These are phyloP conservation scores for Amiota minor DNA, from an alignment of 2,888 invertebrate species.

Conservation along the genomic window DNA sequence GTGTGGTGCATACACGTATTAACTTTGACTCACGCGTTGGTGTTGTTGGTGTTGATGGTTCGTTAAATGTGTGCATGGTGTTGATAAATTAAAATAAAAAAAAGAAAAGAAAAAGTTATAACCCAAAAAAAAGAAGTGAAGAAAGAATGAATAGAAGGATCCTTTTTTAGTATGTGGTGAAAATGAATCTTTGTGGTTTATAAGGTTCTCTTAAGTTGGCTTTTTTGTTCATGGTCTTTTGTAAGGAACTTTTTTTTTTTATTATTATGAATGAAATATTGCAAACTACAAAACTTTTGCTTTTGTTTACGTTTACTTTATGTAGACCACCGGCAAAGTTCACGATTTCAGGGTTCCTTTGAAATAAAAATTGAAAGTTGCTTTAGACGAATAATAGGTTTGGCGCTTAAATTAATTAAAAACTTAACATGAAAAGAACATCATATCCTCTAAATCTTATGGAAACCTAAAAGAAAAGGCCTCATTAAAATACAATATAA, in stretches of 20 bases:
- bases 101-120: not conserved
- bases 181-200: slow-evolving; percentile 1
- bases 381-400: not conserved
- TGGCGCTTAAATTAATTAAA: not conserved
- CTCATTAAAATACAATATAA: too few relatives aligned
- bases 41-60: slow-evolving; percentile 5
- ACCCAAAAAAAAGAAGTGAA: not conserved
- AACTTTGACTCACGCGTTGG: slow-evolving; percentile 1
- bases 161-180: not conserved
- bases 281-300: not conserved
- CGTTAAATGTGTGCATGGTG: not conserved
- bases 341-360: not conserved
- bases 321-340: slow-evolving; percentile 19
- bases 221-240: slow-evolving; percentile 4
- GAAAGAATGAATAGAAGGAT: not conserved
- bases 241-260: not conserved
- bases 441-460: not conserved
- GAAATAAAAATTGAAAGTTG: not conserved
- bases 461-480: not conserved
- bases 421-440: not conserved
- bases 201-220: not conserved
- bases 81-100: not conserved
- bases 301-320: not conserved
- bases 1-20: slow-evolving; percentile 7
- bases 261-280: slow-evolving; percentile 11